These are phyloP conservation scores for Ischnura elegans DNA, from an alignment of 2,888 invertebrate species.

Conservation along the genomic window DNA sequence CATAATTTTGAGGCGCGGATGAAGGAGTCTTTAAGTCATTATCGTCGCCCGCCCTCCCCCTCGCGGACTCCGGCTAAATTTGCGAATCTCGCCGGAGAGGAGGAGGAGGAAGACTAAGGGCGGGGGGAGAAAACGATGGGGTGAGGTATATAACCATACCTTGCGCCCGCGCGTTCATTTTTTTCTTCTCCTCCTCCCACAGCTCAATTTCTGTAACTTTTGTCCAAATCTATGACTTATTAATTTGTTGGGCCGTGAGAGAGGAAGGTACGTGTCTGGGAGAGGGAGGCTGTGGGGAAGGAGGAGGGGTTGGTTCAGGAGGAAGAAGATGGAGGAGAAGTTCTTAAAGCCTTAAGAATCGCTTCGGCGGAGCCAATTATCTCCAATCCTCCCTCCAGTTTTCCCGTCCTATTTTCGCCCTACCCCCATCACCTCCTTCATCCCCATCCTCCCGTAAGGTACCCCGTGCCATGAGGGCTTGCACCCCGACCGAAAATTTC, in stretches of 20 bases:
- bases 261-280: background rate
- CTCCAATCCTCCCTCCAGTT: background rate
- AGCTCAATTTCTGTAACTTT: slow-evolving; percentile 56
- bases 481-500: background rate
- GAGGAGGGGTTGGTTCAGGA: background rate
- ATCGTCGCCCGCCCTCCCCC: too few species aligned
- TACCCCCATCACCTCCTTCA: background rate
- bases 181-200: background rate
- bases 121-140: too few species aligned
- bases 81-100: too few species aligned
- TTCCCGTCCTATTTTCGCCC: background rate
- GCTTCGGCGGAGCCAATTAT: slow-evolving; percentile 63
- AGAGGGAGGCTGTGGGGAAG: background rate
- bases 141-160: too few species aligned
- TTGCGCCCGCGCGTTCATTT: slow-evolving; percentile 14
- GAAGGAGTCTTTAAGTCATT: too few species aligned
- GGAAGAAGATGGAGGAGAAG: background rate
- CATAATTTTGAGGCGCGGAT: too few species aligned
- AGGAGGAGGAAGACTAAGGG: background rate
- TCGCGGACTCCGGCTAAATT: too few species aligned
- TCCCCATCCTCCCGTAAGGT: background rate
- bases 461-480: background rate
- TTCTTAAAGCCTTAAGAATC: slow-evolving; percentile 61
- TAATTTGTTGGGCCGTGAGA: slow-evolving; percentile 50
- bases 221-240: slow-evolving; percentile 65